Percentiles rank a stretch among this genome's conserved stretches.
phyloP scores from a whole-genome alignment of 2,888 invertebrate genomes.

The Lepidonotus clava region DNA sequence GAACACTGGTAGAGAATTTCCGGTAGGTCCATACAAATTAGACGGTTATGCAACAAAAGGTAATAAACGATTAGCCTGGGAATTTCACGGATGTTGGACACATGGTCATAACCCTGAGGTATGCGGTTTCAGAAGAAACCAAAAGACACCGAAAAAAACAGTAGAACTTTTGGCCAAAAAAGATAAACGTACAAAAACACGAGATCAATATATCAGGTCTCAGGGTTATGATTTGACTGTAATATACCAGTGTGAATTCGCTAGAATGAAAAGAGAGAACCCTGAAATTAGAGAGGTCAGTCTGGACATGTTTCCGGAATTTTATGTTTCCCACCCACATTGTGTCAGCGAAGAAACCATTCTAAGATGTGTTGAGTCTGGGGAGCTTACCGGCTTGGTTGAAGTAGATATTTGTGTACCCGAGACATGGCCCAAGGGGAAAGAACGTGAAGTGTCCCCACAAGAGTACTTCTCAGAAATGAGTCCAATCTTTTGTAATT shows the following conservation, averaged over 20 bases:
- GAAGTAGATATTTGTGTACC: background rate
- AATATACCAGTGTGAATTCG: background rate
- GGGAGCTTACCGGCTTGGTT: background rate
- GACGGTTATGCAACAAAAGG: background rate
- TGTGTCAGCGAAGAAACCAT: background rate
- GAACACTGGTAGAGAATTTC: background rate
- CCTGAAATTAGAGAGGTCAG: background rate
- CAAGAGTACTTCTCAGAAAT: constrained; percentile 28
- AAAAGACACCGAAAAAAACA: no score
- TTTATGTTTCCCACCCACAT: background rate
- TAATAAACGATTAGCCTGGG: background rate
- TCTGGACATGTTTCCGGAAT: background rate
- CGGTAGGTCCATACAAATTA: background rate
- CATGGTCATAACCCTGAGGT: background rate
- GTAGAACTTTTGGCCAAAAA: background rate
- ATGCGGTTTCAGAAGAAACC: background rate
- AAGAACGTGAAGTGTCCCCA: background rate
- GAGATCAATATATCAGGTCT: background rate
- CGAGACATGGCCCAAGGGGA: background rate
- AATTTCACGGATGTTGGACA: constrained; percentile 1
- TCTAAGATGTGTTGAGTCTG: background rate
- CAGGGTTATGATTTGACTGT: background rate
- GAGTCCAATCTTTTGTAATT: constrained; percentile 46
- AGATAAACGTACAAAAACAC: background rate
- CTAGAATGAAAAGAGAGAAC: background rate